Evolutionary conservation across 2,797 vertebrate species (phyloP).

Genomic region (Brachymystax lenok): DNA sequence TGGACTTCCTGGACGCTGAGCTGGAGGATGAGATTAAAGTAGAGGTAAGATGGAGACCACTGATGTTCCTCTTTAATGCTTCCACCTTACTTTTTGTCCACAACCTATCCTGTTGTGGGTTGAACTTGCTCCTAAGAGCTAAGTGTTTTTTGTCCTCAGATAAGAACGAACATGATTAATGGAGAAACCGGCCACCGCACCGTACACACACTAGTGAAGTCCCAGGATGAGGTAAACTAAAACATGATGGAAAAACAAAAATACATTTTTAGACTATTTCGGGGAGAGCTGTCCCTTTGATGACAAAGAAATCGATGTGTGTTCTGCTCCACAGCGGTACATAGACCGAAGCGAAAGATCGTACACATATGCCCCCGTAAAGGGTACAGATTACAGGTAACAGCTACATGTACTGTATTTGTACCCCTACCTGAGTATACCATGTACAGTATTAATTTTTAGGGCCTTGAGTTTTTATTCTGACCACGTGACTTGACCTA

Average conservation of each 20-base stretch:
- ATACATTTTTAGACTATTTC: background rate
- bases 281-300: background rate
- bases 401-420: background rate
- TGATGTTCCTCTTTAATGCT: background rate
- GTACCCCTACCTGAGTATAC: slow-evolving; percentile 2
- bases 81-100: background rate
- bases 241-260: background rate
- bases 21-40: slow-evolving; percentile 92
- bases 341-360: slow-evolving; percentile 88
- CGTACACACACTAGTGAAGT: slow-evolving; percentile 89
- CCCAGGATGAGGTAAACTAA: slow-evolving; percentile 90
- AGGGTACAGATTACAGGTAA: slow-evolving; percentile 93
- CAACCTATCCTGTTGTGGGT: background rate
- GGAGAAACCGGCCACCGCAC: slow-evolving; percentile 77
- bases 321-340: slow-evolving; percentile 81
- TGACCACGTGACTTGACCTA: background rate
- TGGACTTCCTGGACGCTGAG: slow-evolving; percentile 97
- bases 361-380: slow-evolving; percentile 88
- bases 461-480: background rate
- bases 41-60: slow-evolving; percentile 66
- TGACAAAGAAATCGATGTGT: slow-evolving; percentile 5
- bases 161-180: slow-evolving; percentile 92
- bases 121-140: background rate
- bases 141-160: slow-evolving; percentile 69
- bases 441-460: background rate